A percentile compares a stretch with the other conserved stretches of the same genome.
phyloP scores from a whole-genome alignment of 2,888 invertebrate species.

The Euplexia lucipara region DNA sequence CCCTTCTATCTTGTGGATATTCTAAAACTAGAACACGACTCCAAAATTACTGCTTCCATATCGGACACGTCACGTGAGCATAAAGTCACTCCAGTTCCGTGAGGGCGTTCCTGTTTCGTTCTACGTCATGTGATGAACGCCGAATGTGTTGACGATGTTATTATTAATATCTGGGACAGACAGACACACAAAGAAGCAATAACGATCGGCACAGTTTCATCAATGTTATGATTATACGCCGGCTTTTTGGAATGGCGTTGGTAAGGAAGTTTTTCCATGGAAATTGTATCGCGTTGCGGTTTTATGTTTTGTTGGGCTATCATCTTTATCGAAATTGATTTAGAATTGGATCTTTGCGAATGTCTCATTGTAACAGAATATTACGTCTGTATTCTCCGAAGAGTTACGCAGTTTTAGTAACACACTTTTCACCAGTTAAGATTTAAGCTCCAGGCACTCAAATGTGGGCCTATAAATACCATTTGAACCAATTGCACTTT shows the following conservation, averaged over 20 bases:
- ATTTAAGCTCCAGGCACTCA: no score
- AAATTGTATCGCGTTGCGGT: background rate
- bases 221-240: conserved; percentile 55
- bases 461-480: no score
- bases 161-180: conserved; percentile 67
- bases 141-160: conserved; percentile 62
- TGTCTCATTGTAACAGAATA: no score
- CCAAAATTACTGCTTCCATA: background rate
- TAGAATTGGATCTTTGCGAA: background rate
- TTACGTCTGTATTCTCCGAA: no score
- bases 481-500: no score
- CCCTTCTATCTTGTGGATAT: no score
- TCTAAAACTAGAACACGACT: background rate
- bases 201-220: conserved; percentile 50
- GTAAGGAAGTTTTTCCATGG: conserved; percentile 2
- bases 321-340: background rate
- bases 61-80: conserved; percentile 49
- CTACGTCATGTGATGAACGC: conserved; percentile 63
- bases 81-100: conserved; percentile 42
- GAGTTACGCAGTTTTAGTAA: no score
- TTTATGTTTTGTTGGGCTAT: background rate
- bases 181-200: conserved; percentile 52
- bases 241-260: conserved; percentile 13
- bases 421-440: no score
- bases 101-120: conserved; percentile 58